These are phyloP conservation scores for Origma solitaria DNA, from an alignment of 2,113 vertebrate species.

Conservation along the genomic window DNA sequence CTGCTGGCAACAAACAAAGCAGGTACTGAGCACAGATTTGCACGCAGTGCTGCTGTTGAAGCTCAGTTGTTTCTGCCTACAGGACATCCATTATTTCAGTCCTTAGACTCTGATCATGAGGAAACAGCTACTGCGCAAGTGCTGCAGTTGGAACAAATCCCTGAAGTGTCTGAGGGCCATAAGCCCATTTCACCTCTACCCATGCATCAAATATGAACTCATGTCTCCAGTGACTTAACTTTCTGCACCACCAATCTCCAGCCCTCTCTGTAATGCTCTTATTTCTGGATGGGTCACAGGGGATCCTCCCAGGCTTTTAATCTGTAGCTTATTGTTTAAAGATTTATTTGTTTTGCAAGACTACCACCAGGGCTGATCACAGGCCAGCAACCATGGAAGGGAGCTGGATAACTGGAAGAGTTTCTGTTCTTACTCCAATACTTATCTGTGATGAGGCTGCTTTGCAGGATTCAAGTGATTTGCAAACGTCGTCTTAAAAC, in stretches of 20 bases:
- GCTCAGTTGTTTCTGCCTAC: not conserved
- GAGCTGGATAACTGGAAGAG: not conserved
- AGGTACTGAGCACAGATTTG: not conserved
- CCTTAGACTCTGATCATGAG: not conserved
- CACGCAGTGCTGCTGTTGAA: not conserved
- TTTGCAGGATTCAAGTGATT: not conserved
- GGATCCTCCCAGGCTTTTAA: slow-evolving; percentile 48
- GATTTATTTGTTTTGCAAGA: slow-evolving; percentile 32
- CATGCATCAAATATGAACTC: slow-evolving; percentile 57
- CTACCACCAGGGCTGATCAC: not conserved
- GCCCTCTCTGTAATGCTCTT: slow-evolving; percentile 13
- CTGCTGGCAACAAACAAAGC: not conserved
- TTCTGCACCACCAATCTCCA: not conserved
- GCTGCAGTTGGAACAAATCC: not conserved
- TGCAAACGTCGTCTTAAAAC: not conserved
- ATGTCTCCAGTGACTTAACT: not conserved
- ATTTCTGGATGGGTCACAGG: not conserved
- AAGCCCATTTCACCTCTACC: slow-evolving; percentile 19
- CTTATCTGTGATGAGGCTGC: not conserved
- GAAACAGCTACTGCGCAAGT: rapidly evolving
- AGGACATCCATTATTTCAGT: not conserved
- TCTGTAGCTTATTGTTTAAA: slow-evolving; percentile 39
- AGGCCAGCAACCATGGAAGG: not conserved
- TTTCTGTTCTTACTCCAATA: not conserved
- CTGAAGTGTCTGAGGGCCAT: not conserved